A percentile compares a stretch with the other conserved stretches of the same genome.
Evolutionary conservation across 1,140 invertebrate genomes (phyloP).

Genomic region (Drosophila pachea): DNA sequence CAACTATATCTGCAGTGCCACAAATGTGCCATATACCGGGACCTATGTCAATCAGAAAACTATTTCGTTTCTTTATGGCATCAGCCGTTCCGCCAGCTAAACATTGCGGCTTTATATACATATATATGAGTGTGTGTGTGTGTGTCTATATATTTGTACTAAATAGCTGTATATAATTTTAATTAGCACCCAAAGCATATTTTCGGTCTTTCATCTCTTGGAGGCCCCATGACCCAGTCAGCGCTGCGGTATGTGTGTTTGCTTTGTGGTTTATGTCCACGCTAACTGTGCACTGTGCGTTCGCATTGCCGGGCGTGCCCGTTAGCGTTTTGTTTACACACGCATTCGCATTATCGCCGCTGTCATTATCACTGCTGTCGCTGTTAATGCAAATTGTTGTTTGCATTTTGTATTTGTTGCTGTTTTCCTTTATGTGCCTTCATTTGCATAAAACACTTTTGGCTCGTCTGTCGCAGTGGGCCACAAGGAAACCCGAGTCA

Average conservation of each 20-base stretch:
- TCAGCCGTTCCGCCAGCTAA: constrained; percentile 63
- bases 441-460: constrained; percentile 73
- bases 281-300: constrained; percentile 45
- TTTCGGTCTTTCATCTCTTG: constrained; percentile 30
- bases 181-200: constrained; percentile 59
- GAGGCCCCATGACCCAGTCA: constrained; percentile 69
- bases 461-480: constrained; percentile 30
- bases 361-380: constrained; percentile 26
- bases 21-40: constrained; percentile 11
- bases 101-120: background rate
- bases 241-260: constrained; percentile 24
- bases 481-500: constrained; percentile 26
- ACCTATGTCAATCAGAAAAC: constrained; percentile 41
- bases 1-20: no score
- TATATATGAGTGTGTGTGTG: background rate
- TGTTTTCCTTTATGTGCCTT: constrained; percentile 43
- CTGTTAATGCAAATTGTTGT: constrained; percentile 63
- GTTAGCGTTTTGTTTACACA: constrained; percentile 18
- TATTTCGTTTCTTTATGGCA: constrained; percentile 14
- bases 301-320: constrained; percentile 7
- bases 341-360: constrained; percentile 1
- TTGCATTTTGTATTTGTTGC: constrained; percentile 29
- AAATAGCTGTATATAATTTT: background rate
- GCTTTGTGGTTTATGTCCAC: constrained; percentile 58
- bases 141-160: background rate